These are phyloP conservation scores for Zosterops lateralis DNA, from an alignment of 2,113 vertebrate genomes.

Conservation along the genomic window DNA sequence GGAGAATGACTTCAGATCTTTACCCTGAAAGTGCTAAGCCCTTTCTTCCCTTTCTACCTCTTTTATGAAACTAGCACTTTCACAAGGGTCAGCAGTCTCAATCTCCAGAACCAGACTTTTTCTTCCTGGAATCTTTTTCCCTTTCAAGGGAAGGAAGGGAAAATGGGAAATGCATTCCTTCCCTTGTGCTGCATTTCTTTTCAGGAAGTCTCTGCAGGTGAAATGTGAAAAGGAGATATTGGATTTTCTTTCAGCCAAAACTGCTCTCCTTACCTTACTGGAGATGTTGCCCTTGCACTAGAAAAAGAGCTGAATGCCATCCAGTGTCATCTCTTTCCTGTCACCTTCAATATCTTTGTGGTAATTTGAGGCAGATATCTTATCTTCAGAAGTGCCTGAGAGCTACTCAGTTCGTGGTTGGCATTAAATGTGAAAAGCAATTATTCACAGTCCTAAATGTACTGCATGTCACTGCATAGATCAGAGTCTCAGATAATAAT, in stretches of 20 bases:
- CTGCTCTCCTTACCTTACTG: neutral
- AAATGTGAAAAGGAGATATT: neutral
- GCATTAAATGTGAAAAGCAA: slow-evolving; percentile 25
- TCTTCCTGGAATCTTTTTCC: neutral
- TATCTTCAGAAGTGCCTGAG: neutral
- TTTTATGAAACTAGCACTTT: neutral
- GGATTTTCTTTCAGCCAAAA: neutral
- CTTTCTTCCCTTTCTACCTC: neutral
- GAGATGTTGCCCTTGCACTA: neutral
- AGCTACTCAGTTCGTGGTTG: neutral
- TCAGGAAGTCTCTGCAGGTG: neutral
- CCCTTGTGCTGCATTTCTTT: neutral
- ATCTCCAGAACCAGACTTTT: neutral
- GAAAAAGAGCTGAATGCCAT: slow-evolving; percentile 3
- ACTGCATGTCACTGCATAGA: neutral
- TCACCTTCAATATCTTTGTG: slow-evolving; percentile 17
- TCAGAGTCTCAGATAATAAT: neutral
- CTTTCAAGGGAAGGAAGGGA: neutral
- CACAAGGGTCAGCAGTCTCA: neutral
- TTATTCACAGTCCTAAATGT: slow-evolving; percentile 2
- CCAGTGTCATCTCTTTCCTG: slow-evolving; percentile 6
- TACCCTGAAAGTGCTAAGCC: neutral
- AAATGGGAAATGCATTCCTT: neutral
- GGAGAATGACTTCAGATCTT: neutral
- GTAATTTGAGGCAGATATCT: neutral